Base-by-base conservation (phyloP, 2,113 vertebrate species). In the Hydrolagus affinis region DNA sequence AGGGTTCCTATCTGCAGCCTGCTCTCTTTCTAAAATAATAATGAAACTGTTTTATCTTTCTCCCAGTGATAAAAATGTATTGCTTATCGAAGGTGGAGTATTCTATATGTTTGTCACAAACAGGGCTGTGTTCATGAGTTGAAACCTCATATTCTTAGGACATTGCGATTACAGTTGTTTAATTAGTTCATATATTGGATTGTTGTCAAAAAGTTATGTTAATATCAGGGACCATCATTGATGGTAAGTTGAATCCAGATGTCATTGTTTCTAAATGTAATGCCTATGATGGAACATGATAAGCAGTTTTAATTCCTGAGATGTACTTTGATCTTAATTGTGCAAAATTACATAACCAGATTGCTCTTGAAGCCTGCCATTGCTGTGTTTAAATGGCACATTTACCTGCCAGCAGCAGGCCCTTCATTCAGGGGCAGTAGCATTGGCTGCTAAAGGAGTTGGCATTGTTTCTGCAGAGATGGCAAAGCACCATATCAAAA, bases 241-340 rank as follows among this genome's bases (percentile, higher is more conserved):
- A n/a, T 80, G 76, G 57, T 44, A 44, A 17, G 76, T 80, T 64
- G 56, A 60, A 60, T 62, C 23, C 76, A 80, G 57, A 64, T 80
- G 76, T 3, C 21, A 57, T 57, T 32, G 10, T n/a, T n/a, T 56
- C 15, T 75, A 1, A 17, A 17, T 57, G 19, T 75, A 19, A 21
- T 69, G 17, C 44, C 32, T 8, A 10, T 44, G n/a, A 15, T 44
- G 44, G 17, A 75, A 32, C 73, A 75, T 44, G 17, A 44, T 57
- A 15, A 57, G 72, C 72, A 74, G 0, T 74, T 74, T 74, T 56
- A 21, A 62, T 3, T 80, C 57, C 60, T 62, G 44, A 25, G 59
- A 60, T 60, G 15, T 21, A 21, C 15, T 60, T 60, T 57, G 44
- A 23, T 11, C 75, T 60, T 44, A n/a, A n/a, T 23, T 19, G 14